Percentiles rank a stretch among this genome's conserved stretches.
phyloP scores from a whole-genome alignment of 2,113 vertebrate genomes.

The Falcunculus frontatus region DNA sequence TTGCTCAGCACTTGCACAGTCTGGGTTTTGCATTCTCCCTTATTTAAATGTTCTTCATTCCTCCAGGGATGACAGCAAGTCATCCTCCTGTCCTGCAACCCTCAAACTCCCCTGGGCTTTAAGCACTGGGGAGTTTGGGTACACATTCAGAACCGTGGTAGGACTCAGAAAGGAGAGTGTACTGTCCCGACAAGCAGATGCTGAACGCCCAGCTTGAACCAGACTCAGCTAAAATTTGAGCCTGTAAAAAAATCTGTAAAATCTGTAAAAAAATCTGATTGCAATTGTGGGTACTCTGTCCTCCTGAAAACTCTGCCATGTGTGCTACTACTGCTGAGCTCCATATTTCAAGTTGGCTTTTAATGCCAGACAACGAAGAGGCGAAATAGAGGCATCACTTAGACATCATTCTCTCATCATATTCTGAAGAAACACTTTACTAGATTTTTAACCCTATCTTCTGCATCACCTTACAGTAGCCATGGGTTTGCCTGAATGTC shows the following conservation, averaged over 20 bases:
- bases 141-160: neutral
- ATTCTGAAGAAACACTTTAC: neutral
- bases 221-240: neutral
- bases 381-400: neutral
- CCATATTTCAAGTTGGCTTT: neutral
- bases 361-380: neutral
- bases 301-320: neutral
- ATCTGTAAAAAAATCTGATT: neutral
- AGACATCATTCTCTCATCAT: neutral
- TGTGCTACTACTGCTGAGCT: neutral
- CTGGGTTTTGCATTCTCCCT: neutral
- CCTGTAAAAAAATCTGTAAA: no score
- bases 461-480: neutral
- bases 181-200: accelerated
- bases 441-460: neutral
- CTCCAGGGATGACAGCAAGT: neutral
- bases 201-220: neutral
- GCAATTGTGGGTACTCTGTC: neutral
- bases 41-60: neutral
- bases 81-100: neutral
- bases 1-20: neutral
- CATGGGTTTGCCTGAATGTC: neutral
- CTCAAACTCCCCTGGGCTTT: neutral
- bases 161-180: neutral
- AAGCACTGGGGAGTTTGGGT: neutral